Percentiles rank a stretch among this genome's conserved stretches.
Evolutionary conservation across 2,888 invertebrate species (phyloP).

Genomic region (Leucoma salicis): DNA sequence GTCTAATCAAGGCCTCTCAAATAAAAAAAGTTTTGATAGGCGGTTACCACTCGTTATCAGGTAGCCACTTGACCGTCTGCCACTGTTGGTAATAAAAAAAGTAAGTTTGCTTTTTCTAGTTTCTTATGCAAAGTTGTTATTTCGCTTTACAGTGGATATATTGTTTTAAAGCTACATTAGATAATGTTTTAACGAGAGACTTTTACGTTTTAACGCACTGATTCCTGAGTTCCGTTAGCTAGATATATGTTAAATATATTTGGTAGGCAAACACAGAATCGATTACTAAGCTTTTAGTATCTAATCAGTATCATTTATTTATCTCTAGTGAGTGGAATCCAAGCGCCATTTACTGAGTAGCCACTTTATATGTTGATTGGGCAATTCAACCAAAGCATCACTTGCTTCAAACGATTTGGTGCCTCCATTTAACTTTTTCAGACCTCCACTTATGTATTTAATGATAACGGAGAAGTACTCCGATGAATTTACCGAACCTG

Average conservation of each 20-base stretch:
- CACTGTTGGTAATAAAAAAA: no score
- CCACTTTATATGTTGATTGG: constrained; percentile 71
- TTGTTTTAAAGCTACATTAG: no score
- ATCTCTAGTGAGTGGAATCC: constrained; percentile 54
- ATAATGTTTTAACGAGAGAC: no score
- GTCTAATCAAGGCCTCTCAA: no score
- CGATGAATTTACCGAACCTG: neutral
- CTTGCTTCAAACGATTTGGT: constrained; percentile 49
- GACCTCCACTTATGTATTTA: constrained; percentile 12
- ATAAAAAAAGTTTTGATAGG: no score
- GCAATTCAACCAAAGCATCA: constrained; percentile 59
- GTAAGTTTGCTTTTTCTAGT: no score
- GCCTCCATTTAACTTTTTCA: constrained; percentile 40
- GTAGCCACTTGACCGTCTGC: no score
- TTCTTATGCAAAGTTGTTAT: no score
- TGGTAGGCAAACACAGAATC: constrained; percentile 39
- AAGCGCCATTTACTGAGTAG: constrained; percentile 54
- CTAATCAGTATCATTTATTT: constrained; percentile 60
- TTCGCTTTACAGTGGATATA: no score
- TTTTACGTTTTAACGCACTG: no score
- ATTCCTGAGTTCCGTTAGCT: constrained; percentile 17
- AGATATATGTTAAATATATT: constrained; percentile 32
- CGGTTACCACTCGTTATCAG: no score
- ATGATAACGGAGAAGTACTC: constrained; percentile 4
- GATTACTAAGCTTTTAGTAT: constrained; percentile 46